Conservation (phyloP, 1,140 invertebrate species). For the Trachymyrmex cornetzi region DNA sequence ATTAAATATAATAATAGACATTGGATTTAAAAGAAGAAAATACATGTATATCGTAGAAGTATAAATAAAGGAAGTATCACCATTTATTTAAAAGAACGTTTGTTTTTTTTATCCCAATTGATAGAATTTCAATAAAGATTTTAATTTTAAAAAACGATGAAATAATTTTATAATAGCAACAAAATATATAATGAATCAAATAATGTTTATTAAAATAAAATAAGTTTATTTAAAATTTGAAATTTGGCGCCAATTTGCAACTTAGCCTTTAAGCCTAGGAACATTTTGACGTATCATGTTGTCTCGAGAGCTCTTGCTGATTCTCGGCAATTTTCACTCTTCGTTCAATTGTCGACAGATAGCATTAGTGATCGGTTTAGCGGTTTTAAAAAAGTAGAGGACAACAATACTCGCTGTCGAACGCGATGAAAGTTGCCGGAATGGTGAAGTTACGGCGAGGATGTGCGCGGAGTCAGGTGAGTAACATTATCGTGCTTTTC, state of each 20-base stretch:
- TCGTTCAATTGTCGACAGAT: constrained; percentile 57
- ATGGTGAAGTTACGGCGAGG: constrained; percentile 79
- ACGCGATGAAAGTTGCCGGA: constrained; percentile 80
- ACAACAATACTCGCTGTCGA: constrained; percentile 73
- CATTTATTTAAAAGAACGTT: neutral
- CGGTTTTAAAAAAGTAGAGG: constrained; percentile 75
- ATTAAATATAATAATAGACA: neutral
- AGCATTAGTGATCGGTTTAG: constrained; percentile 52
- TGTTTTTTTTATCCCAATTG: neutral
- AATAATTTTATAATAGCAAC: no score
- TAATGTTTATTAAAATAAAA: no score
- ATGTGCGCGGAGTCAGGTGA: constrained; percentile 81
- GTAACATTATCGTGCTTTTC: constrained; percentile 56
- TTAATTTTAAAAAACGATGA: no score
- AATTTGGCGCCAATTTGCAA: neutral
- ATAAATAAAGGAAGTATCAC: no score
- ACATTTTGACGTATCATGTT: neutral
- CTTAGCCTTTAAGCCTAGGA: neutral
- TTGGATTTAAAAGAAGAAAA: neutral
- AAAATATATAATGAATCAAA: no score
- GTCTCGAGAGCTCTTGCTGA: neutral
- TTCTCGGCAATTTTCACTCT: neutral
- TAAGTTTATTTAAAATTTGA: no score
- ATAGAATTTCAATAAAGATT: no score
- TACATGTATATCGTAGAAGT: no score